phyloP scores from a whole-genome alignment of 1,140 invertebrate species.

The Drosophila lowei region DNA sequence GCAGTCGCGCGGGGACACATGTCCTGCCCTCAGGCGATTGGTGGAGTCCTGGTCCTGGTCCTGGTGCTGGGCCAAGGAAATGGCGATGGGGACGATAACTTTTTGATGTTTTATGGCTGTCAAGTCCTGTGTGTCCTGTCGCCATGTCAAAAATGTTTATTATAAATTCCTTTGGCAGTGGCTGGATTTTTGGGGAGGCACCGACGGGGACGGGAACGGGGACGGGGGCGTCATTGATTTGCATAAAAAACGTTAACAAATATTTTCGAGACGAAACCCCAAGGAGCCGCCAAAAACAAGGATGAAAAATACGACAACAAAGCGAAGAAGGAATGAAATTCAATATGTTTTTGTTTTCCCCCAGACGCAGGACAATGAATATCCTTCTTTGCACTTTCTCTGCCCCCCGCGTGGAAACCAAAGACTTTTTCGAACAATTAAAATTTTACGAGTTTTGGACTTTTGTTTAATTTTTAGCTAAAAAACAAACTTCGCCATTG shows the following conservation, averaged over 20 bases:
- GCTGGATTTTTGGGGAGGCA: not conserved
- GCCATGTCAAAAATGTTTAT: constrained; percentile 73
- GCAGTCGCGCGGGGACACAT: constrained; percentile 52
- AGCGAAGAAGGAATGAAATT: constrained; percentile 51
- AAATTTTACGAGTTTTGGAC: too few species aligned
- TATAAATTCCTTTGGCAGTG: constrained; percentile 52
- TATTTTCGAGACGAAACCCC: constrained; percentile 53
- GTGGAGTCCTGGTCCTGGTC: constrained; percentile 15
- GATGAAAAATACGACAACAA: constrained; percentile 41
- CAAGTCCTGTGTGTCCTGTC: constrained; percentile 62
- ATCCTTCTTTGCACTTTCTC: rapidly evolving
- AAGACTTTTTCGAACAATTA: too few species aligned
- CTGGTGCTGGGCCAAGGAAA: not conserved
- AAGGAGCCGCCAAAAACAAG: constrained; percentile 17
- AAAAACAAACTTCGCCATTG: too few species aligned
- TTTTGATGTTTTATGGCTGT: constrained; percentile 81
- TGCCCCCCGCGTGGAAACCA: too few species aligned
- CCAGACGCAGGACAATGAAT: too few species aligned
- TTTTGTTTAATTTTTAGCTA: too few species aligned
- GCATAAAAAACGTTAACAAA: constrained; percentile 78
- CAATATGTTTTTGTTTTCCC: constrained; percentile 60
- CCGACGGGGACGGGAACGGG: constrained; percentile 29
- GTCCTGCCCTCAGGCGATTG: constrained; percentile 56
- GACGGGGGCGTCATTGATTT: constrained; percentile 61
- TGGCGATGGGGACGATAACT: constrained; percentile 61